A percentile compares a stretch with the other conserved stretches of the same genome.
Conservation (phyloP, 1,140 invertebrate genomes). For the Pteromalus puparum region DNA sequence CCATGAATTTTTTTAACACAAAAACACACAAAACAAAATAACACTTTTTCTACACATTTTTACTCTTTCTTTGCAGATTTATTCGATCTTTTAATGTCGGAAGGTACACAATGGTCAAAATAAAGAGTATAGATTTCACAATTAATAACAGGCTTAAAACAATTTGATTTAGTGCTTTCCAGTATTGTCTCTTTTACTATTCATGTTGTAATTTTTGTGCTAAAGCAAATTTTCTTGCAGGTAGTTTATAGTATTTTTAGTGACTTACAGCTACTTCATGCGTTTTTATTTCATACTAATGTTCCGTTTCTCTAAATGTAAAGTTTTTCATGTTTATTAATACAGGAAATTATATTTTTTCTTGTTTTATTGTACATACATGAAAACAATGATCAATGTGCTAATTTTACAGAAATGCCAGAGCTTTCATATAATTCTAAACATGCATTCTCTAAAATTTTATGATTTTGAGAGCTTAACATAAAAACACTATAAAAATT, state of each 20-base stretch:
- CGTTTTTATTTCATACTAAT: conserved; percentile 28
- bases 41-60: conserved; percentile 40
- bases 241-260: conserved; percentile 19
- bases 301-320: not conserved
- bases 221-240: conserved; percentile 29
- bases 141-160: conserved; percentile 27
- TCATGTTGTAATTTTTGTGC: conserved; percentile 6
- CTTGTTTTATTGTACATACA: not conserved
- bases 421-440: conserved; percentile 29
- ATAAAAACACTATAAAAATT: not conserved
- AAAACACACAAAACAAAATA: conserved; percentile 3
- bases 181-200: conserved; percentile 20
- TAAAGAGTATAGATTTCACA: conserved; percentile 35
- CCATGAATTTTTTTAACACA: conserved; percentile 14
- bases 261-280: not conserved
- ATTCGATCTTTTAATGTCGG: conserved; percentile 67
- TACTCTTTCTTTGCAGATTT: conserved; percentile 67
- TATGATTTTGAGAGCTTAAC: conserved; percentile 37
- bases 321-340: conserved; percentile 1
- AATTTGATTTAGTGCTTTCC: conserved; percentile 7
- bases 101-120: conserved; percentile 60
- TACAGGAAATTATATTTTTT: not conserved
- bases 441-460: not conserved
- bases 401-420: conserved; percentile 27
- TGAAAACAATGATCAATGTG: conserved; percentile 7